Base-by-base conservation (phyloP, 2,113 vertebrate species). In the Engraulis encrasicolus region DNA sequence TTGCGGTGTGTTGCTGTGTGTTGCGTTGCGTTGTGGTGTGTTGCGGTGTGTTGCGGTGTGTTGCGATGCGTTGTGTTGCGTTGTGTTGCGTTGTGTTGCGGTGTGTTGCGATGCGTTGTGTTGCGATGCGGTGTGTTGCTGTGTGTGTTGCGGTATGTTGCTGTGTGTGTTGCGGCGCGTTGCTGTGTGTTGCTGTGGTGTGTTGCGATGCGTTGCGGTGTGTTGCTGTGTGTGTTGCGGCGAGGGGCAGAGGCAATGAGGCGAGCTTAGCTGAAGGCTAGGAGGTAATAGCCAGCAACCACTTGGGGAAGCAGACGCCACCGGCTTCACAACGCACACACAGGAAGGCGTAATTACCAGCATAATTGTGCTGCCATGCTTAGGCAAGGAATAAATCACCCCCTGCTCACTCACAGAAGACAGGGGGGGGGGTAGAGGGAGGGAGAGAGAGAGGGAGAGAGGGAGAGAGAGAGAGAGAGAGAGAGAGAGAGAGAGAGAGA, bases 181-280 rank as follows among this genome's bases (percentile, higher is more conserved):
- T n/a, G 54, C 6, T 58, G 2, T n/a, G 2, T 58, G 20, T 58
- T 23, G 6, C 54, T 58, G 19, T 58, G 54, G 54, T 9, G 9
- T 54, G 3, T 2, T 58, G 54, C 20, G 2, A n/a, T n/a, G n/a
- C n/a, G n/a, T n/a, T n/a, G n/a, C n/a, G n/a, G n/a, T n/a, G n/a
- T n/a, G n/a, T n/a, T n/a, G n/a, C n/a, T n/a, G n/a, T 27, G 40
- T 9, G 9, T 9, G 9, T 3, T 9, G 40, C 40, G 40, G 40
- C 9, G 40, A 45, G 40, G 58, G 58, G 58, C 58, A 6, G 12
- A 66, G 58, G 58, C 58, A 31, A 6, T 23, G 58, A 66, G 23
- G 58, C 58, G 58, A 66, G 58, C 58, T 66, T 66, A 66, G 58
- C 58, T 66, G n/a, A 66, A 66, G 58, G 58, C 58, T 66, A 66